phyloP scores from a whole-genome alignment of 2,113 vertebrate genomes.

The Maccullochella peelii region DNA sequence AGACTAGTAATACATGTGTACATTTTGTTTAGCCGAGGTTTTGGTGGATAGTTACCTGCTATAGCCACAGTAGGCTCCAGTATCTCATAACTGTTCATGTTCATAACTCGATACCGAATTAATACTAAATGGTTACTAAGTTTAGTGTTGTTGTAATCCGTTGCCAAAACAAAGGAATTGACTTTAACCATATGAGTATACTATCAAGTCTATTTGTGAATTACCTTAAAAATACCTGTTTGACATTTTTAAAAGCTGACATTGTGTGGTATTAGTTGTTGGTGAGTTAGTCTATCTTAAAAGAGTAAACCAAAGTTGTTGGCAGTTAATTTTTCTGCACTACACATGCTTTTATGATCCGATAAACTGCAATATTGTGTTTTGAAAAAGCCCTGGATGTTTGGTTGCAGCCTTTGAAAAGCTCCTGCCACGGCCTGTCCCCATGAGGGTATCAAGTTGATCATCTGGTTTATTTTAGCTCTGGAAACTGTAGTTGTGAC shows the following conservation, averaged over 20 bases:
- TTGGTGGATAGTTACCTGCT: conserved; percentile 11
- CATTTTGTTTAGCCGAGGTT: conserved; percentile 11
- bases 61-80: neutral
- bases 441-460: neutral
- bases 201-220: conserved; percentile 21
- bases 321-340: conserved; percentile 57
- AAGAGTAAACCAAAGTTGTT: neutral
- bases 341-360: conserved; percentile 59
- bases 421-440: neutral
- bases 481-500: neutral
- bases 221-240: conserved; percentile 33
- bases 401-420: neutral
- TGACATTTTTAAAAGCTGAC: conserved; percentile 50
- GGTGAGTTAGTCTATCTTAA: conserved; percentile 23
- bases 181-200: neutral
- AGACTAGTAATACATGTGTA: neutral
- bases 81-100: conserved; percentile 4
- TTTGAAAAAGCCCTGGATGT: conserved; percentile 21
- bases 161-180: conserved; percentile 6
- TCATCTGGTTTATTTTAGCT: conserved; percentile 14
- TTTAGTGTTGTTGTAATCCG: conserved; percentile 16
- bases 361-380: conserved; percentile 24
- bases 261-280: conserved; percentile 24
- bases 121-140: conserved; percentile 13
- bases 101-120: neutral